Evolutionary conservation across 2,113 vertebrate species (phyloP), one percentile per base, ranked within the genome.

Genomic region (Reinhardtius hippoglossoides): DNA sequence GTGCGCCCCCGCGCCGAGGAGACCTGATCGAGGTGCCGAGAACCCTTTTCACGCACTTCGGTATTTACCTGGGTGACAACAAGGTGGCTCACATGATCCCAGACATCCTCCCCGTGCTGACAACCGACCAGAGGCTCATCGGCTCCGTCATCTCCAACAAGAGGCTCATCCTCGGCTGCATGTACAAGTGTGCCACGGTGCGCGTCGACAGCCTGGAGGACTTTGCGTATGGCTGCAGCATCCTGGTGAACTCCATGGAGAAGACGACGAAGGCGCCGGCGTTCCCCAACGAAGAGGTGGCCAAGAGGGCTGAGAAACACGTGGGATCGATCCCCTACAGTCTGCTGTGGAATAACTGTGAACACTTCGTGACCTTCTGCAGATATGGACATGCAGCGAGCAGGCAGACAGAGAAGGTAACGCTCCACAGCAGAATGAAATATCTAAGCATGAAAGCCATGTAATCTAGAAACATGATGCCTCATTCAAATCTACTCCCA

Each of bases 291-390:
- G 96, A 96, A 58, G 95, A 95, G 27, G 96, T 96, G 21, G 96
- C 97, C 0, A 80, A 37, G 35, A 93, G 96, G 80, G 97, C 97
- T 0, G 97, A 98, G 87, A 92, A 90, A 66, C 92, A 95, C 27
- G 74, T 96, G 71, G 97, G 97, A 2, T 13, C 82, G 1, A 92
- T 95, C 1, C 87, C 93, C 0, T 98, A 99, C 92, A 98, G 97
- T 82, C 91, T 98, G 20, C 94, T 99, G 59, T 98, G 97, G 97
- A 97, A 97, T 90, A 99, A 99, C 92, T 99, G 98, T 67, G 97
- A 99, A 84, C 97, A 99, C 92, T 98, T 98, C 67, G 97, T 95
- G 44, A 98, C 96, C 7, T 86, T 95, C 89, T 99, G 97, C 94
- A 94, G 96, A 72, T 98, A 97, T 9, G 97, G 95, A n/a, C 75